Conservation (phyloP, 2,797 vertebrate genomes). For the Sebastolobus alascanus region DNA sequence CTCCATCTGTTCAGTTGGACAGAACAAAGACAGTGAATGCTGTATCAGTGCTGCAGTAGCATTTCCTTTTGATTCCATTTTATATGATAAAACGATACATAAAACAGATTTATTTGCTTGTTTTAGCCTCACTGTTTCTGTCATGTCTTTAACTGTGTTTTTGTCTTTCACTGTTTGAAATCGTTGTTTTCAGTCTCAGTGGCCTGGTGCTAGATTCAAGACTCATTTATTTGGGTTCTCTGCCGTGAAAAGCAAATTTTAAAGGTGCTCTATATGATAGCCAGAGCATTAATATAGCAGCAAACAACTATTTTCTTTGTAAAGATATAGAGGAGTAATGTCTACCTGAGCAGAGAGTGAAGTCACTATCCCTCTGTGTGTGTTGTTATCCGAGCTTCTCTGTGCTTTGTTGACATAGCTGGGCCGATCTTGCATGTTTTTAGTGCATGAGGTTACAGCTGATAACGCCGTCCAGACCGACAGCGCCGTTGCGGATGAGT, state of each 20-base stretch:
- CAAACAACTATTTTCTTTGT: no score
- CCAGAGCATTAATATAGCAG: no score
- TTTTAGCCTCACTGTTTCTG: slow-evolving; percentile 32
- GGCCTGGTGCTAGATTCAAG: slow-evolving; percentile 42
- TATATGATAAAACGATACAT: slow-evolving; percentile 12
- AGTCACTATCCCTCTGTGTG: no score
- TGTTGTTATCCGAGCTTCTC: no score
- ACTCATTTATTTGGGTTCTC: not conserved
- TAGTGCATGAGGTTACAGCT: no score
- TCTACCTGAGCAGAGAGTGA: not conserved
- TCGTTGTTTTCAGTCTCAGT: slow-evolving; percentile 59
- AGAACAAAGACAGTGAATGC: slow-evolving; percentile 39
- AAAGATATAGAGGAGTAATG: no score
- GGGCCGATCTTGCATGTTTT: no score
- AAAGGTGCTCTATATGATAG: no score
- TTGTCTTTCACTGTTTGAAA: slow-evolving; percentile 35
- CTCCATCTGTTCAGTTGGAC: slow-evolving; percentile 79
- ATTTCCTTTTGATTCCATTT: slow-evolving; percentile 25
- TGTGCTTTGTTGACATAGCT: no score
- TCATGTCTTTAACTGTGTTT: slow-evolving; percentile 37
- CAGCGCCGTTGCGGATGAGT: no score
- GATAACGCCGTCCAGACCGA: no score
- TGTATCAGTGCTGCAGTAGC: slow-evolving; percentile 14
- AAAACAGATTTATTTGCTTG: slow-evolving; percentile 5
- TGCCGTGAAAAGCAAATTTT: not conserved